Conservation (phyloP, 2,797 vertebrate species). For the Alcedo quadribrachys region DNA sequence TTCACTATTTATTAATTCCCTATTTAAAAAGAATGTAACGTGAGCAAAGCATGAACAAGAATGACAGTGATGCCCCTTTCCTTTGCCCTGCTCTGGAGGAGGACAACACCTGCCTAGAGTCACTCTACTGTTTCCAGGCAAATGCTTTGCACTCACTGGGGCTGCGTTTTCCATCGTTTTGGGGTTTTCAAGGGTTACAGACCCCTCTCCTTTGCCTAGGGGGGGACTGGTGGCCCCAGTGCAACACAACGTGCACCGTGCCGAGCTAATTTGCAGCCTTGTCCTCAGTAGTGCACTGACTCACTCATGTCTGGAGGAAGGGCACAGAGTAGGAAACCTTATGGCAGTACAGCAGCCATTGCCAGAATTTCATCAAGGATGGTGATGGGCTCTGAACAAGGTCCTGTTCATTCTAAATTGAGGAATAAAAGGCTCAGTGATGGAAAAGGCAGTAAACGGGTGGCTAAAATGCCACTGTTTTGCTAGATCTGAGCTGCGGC, state of each 20-base stretch:
- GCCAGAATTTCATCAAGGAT: constrained; percentile 52
- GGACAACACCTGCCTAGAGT: not conserved
- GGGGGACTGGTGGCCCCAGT: not conserved
- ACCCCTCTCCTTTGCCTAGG: not conserved
- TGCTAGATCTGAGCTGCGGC: not conserved
- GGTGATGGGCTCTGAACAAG: constrained; percentile 21
- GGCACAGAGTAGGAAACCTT: constrained; percentile 32
- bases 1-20: not conserved
- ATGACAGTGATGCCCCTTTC: not conserved
- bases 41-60: not conserved
- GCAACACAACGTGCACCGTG: fast-evolving
- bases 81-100: not conserved
- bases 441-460: not conserved
- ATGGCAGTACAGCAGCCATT: not conserved
- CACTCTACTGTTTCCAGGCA: not conserved
- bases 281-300: not conserved
- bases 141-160: not conserved
- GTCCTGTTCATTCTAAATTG: not conserved
- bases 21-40: not conserved
- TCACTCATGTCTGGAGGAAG: constrained; percentile 44
- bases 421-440: not conserved
- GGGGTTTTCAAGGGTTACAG: not conserved
- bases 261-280: constrained; percentile 1
- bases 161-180: not conserved
- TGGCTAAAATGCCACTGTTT: fast-evolving